Base-by-base conservation (phyloP, 2,888 invertebrate genomes). In the Gymnocheta viridis region DNA sequence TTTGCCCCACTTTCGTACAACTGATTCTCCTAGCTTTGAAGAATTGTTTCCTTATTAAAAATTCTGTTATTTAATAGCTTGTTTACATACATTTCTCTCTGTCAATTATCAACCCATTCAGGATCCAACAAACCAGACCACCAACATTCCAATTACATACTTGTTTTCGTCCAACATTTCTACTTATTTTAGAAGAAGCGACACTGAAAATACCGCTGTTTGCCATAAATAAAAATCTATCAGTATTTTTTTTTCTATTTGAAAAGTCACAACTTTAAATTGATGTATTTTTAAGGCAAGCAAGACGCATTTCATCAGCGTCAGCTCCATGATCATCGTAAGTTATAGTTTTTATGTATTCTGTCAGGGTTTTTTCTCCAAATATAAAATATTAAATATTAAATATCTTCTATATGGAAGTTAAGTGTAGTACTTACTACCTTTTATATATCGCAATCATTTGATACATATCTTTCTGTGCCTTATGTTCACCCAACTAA, bases 301-400 rank as follows among this genome's bases (percentile, higher is more conserved):
- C 24, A 9, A 67, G 51, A 41, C 69, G n/a, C n/a, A 69, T 70
- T 58, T 38, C 35, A 69, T 74, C 81, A 47, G 56, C 47, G 44
- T 67, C 35, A 12, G 44, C 24, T 35, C 1, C 41, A 60, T 49
- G 67, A 60, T 58, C 72, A 51, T 73, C 56, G 62, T 80, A 73
- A 80, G 38, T 73, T 67, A 80, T 73, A 56, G 49, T 66, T 73
- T 80, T 73, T 80, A 80, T 80, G 80, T 80, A 80, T 67, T 73
- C 80, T 73, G 73, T 80, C 73, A 51, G 14, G 22, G 64, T 51
- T 66, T 51, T 62, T 70, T 70, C 5, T 17, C 22, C 32, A 12
- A 51, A 32, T 51, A 41, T 17, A 78, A 69, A 67, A 27, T 47
- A 67, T 76, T 44, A 58, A 58, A 58, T 58, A 58, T 32, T 54